phyloP scores from a whole-genome alignment of 2,888 invertebrate species.

The Morpho deidamia region DNA sequence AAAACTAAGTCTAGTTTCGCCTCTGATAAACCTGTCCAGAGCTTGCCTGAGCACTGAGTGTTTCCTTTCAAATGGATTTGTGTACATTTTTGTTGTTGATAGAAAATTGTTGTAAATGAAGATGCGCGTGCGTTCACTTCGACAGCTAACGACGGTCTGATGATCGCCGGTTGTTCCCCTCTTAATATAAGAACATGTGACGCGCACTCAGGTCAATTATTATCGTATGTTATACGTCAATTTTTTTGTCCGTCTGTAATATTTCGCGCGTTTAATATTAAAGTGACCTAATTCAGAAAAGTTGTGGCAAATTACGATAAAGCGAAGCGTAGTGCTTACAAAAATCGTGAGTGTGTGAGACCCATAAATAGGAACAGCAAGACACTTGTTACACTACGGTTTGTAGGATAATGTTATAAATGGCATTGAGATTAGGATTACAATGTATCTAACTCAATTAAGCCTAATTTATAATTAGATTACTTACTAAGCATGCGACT shows the following conservation, averaged over 20 bases:
- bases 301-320: too few species aligned
- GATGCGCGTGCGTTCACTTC: slow-evolving; percentile 37
- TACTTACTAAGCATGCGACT: too few species aligned
- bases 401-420: too few species aligned
- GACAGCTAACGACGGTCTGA: slow-evolving; percentile 36
- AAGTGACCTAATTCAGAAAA: too few species aligned
- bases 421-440: too few species aligned
- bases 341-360: too few species aligned
- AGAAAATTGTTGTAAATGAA: not conserved
- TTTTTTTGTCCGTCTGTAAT: slow-evolving; percentile 12
- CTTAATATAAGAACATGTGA: slow-evolving; percentile 42
- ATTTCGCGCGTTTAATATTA: not conserved
- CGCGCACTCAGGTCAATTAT: slow-evolving; percentile 44
- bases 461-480: too few species aligned
- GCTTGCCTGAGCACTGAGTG: slow-evolving; percentile 83
- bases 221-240: slow-evolving; percentile 15
- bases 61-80: slow-evolving; percentile 84
- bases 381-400: too few species aligned
- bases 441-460: too few species aligned
- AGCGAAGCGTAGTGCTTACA: too few species aligned
- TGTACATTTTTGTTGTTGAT: slow-evolving; percentile 74
- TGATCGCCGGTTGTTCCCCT: slow-evolving; percentile 31
- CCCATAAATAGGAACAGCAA: too few species aligned
- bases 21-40: slow-evolving; percentile 79
- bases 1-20: slow-evolving; percentile 63